Evolutionary conservation across 2,888 invertebrate genomes (phyloP), one percentile per base, ranked within the genome.

Genomic region (Dorcus parallelipipedus): DNA sequence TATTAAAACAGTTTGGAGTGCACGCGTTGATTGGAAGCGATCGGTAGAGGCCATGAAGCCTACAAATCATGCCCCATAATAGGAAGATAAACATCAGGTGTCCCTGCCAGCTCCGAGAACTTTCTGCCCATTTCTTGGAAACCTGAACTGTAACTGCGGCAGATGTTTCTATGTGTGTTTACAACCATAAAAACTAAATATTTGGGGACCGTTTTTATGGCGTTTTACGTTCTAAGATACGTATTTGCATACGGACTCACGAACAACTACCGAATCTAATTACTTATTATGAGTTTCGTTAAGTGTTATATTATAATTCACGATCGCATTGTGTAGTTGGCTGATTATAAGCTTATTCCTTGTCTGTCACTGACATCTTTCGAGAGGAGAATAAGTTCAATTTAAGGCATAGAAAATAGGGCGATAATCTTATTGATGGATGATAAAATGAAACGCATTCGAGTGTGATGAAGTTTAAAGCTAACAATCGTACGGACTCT

Each of bases 71-170:
- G 54, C 54, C 48, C 49, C 49, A 38, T 40, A 54, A 47, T 45
- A 56, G 59, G 58, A 58, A 64, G 65, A 67, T 65, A 61, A 65
- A 64, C 64, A 69, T 70, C 71, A 67, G 69, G 69, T 71, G 71
- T 69, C 67, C 66, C 63, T 59, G 56, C 63, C 59, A 70, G 60
- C 69, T 73, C 73, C 66, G 61, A 73, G 73, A 73, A 72, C 62
- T 72, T 70, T 66, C 64, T 66, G 71, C 64, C 69, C 67, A 69
- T 68, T 73, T 73, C 73, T 70, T 63, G 69, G 73, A 73, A 73
- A 68, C 66, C 64, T 61, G 68, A 67, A 64, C 68, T 64, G 55
- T 53, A 58, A 52, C 53, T 57, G 52, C 49, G 61, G 59, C 65
- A 66, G 66, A 64, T 65, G 66, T 62, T 62, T 58, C 51, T 54